These are phyloP conservation scores for Pandion haliaetus DNA, from an alignment of 2,113 vertebrate species.

Conservation along the genomic window DNA sequence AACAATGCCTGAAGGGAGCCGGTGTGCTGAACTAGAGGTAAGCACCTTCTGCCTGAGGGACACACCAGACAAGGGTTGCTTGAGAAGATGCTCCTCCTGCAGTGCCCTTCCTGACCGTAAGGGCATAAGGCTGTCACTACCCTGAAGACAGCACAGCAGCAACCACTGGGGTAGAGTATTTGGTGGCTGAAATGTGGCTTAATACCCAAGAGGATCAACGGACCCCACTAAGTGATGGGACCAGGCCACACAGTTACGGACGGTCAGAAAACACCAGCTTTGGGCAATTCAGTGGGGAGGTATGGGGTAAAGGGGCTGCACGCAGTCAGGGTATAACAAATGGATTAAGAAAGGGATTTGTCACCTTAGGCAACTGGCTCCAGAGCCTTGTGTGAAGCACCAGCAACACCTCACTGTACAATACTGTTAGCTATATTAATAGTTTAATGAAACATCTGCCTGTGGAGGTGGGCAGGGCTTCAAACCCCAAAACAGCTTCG, in stretches of 20 bases:
- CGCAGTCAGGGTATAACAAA: not conserved
- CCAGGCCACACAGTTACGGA: not conserved
- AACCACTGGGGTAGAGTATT: not conserved
- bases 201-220: not conserved
- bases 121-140: not conserved
- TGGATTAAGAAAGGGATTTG: not conserved
- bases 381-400: not conserved
- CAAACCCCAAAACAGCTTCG: not conserved
- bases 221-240: not conserved
- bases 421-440: not conserved
- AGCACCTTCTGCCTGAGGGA: not conserved
- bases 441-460: not conserved
- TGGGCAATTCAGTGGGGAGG: not conserved
- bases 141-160: not conserved
- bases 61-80: not conserved
- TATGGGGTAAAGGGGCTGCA: rapidly evolving
- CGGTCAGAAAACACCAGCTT: not conserved
- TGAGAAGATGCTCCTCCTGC: not conserved
- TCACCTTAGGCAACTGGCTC: not conserved
- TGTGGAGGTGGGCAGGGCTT: not conserved
- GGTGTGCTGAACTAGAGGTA: not conserved
- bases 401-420: not conserved
- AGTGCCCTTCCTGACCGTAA: not conserved
- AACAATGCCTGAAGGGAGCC: not conserved
- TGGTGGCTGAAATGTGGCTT: not conserved